Conservation (phyloP, 2,888 invertebrate genomes). For the Idaea dimidiata region DNA sequence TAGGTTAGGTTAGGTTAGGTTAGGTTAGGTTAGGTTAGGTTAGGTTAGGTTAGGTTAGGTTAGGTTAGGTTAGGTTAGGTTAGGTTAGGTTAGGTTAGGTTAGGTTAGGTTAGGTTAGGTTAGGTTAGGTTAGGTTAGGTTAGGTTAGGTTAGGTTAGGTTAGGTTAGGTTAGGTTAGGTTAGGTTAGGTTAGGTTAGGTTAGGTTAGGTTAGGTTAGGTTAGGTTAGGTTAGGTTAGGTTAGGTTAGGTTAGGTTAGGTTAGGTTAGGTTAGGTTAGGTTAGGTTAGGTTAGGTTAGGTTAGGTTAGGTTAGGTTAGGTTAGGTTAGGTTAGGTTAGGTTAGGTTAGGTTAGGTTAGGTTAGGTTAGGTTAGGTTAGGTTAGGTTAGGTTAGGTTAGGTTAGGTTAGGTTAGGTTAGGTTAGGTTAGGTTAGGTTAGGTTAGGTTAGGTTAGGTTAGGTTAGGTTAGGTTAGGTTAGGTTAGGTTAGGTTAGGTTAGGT, state of each 20-base stretch:
- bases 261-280: constrained; percentile 28
- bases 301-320: constrained; percentile 15
- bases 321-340: constrained; percentile 15
- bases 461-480: constrained; percentile 15
- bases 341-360: constrained; percentile 15
- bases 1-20: too few relatives aligned
- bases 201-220: constrained; percentile 31
- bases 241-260: constrained; percentile 32
- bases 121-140: constrained; percentile 27
- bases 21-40: too few relatives aligned
- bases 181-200: constrained; percentile 30
- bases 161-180: constrained; percentile 28
- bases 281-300: constrained; percentile 20
- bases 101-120: constrained; percentile 22
- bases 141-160: constrained; percentile 28
- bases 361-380: constrained; percentile 15
- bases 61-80: too few relatives aligned
- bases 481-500: constrained; percentile 20
- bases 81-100: too few relatives aligned
- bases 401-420: constrained; percentile 15
- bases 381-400: constrained; percentile 15
- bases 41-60: too few relatives aligned
- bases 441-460: constrained; percentile 15
- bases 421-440: constrained; percentile 15
- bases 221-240: constrained; percentile 32